Base-by-base conservation (phyloP, 2,888 invertebrate genomes). In the Deilephila elpenor region DNA sequence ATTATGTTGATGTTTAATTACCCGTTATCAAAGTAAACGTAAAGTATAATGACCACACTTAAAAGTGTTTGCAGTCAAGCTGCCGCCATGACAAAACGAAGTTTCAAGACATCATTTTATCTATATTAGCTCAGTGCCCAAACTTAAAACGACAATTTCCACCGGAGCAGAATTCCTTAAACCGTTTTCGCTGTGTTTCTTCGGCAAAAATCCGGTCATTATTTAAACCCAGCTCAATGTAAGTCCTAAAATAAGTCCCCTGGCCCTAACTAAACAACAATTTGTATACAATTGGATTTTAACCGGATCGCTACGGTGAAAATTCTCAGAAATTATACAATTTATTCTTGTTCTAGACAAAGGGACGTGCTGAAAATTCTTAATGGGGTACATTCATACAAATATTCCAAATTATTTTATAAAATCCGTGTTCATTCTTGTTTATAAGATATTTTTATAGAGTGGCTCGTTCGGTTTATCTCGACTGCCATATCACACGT, bases 181-280 rank as follows among this genome's bases (percentile, higher is more conserved):
- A 75, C 75, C 73, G 62, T 78, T 74, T 70, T 71, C 71, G 73
- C 77, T 71, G 77, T 75, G 76, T 79, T 81, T 80, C 78, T 75
- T 80, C 74, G 76, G 77, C 70, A 78, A 81, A 83, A 83, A 84
- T 74, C 76, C 75, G 74, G 77, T 78, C 80, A 81, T 84, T 82
- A 85, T 81, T 84, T 81, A 82, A 82, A 75, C 79, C 75, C 73
- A 77, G 80, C 78, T 80, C 80, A 82, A 82, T 85, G 82, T 82
- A 83, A 82, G 78, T 78, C 78, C 80, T 75, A 80, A 78, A 82
- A 83, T 80, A 83, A 83, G 80, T 80, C 83, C 79, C 74, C 62
- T 78, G 81, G 80, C 82, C 77, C 81, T 80, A 79, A 79, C 80
- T 78, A 76, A 80, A 85, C 82, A 83, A 80, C 77, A 78, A 80